Percentiles rank a stretch among this genome's conserved stretches.
Evolutionary conservation across 2,113 vertebrate genomes (phyloP).

Genomic region (Drymodes brunneopygia): DNA sequence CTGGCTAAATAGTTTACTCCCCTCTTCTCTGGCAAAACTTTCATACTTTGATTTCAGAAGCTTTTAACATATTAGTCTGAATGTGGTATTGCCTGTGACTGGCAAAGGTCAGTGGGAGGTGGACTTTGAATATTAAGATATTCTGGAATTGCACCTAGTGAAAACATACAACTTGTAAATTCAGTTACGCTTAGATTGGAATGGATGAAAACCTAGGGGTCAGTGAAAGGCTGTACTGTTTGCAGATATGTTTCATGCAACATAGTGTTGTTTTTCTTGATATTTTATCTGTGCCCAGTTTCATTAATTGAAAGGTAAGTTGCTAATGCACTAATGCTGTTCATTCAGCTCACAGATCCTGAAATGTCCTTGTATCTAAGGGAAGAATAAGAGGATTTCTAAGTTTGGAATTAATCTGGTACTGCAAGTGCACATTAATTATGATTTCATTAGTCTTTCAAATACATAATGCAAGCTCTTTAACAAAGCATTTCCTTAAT

Average conservation of each 20-base stretch:
- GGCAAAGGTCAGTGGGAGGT: not conserved
- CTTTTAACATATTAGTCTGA: not conserved
- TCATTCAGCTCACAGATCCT: not conserved
- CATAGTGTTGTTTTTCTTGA: not conserved
- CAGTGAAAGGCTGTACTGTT: not conserved
- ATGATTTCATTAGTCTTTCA: conserved; percentile 64
- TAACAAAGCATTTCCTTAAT: conserved; percentile 65
- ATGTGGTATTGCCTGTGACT: not conserved
- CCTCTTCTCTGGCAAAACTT: not conserved
- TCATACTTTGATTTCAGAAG: not conserved
- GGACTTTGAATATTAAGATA: not conserved
- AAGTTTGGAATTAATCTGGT: not conserved
- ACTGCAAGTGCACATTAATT: conserved; percentile 20
- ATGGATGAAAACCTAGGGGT: not conserved
- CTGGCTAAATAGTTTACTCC: not conserved
- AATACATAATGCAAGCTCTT: conserved; percentile 69
- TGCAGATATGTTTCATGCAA: not conserved
- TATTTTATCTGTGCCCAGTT: not conserved
- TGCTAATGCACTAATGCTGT: not conserved
- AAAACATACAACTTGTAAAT: not conserved
- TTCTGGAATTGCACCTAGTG: not conserved
- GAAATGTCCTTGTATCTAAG: not conserved
- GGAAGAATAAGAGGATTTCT: not conserved
- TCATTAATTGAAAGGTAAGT: not conserved
- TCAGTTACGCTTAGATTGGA: not conserved